A percentile compares a stretch with the other conserved stretches of the same genome.
phyloP scores from a whole-genome alignment of 1,140 invertebrate genomes.

The Bombus picipes region DNA sequence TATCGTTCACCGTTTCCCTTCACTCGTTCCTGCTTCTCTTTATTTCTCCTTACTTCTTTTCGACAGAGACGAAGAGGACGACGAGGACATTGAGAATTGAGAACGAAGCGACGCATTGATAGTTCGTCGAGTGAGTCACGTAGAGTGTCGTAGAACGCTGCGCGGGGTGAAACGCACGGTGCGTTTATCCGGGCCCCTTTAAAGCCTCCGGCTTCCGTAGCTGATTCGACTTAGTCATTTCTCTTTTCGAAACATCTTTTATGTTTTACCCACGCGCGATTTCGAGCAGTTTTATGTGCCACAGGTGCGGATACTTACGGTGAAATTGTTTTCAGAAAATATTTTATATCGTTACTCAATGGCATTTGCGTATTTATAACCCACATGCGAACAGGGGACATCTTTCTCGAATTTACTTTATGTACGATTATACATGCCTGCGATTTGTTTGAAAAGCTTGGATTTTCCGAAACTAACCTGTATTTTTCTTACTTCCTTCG shows the following conservation, averaged over 20 bases:
- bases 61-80: constrained; percentile 34
- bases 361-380: constrained; percentile 25
- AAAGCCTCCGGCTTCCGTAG: constrained; percentile 23
- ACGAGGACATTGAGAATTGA: neutral
- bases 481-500: too few relatives aligned
- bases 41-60: constrained; percentile 21
- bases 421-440: neutral
- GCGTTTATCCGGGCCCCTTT: constrained; percentile 31
- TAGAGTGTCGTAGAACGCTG: neutral
- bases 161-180: neutral
- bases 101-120: constrained; percentile 50
- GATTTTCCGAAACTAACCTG: neutral
- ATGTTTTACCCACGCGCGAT: constrained; percentile 18
- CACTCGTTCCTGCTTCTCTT: constrained; percentile 3
- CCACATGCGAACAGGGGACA: too few relatives aligned
- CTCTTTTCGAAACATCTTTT: constrained; percentile 9
- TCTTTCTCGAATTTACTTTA: neutral
- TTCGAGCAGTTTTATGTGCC: constrained; percentile 48
- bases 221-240: neutral
- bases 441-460: neutral
- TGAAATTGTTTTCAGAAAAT: constrained; percentile 25
- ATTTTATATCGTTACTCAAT: constrained; percentile 8
- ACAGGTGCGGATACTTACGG: constrained; percentile 41
- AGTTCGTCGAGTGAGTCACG: constrained; percentile 60
- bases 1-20: constrained; percentile 46